Evolutionary conservation across 2,888 invertebrate species (phyloP).

Genomic region (Philaethria dido): DNA sequence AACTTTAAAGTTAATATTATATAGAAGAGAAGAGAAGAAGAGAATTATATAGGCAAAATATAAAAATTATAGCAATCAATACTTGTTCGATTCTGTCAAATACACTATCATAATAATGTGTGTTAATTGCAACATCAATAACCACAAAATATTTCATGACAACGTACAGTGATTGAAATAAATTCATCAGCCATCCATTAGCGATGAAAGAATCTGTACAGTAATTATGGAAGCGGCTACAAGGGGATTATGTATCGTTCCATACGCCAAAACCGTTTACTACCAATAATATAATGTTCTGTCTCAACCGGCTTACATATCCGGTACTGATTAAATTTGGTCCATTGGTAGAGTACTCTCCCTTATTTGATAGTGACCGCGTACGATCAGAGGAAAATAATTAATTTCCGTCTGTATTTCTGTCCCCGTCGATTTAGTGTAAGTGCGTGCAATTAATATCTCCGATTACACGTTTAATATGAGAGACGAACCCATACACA

Average conservation of each 20-base stretch:
- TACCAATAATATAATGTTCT: too few species aligned
- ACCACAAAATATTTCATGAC: not conserved
- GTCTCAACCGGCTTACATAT: not conserved
- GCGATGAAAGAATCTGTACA: not conserved
- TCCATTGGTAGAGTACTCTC: not conserved
- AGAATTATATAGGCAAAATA: too few species aligned
- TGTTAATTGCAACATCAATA: not conserved
- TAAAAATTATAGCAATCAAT: too few species aligned
- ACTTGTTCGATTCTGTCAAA: not conserved
- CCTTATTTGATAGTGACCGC: not conserved
- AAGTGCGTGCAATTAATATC: not conserved
- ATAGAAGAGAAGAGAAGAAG: too few species aligned
- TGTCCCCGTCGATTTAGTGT: not conserved
- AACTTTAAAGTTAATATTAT: too few species aligned
- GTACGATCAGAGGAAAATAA: not conserved
- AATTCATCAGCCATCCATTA: not conserved
- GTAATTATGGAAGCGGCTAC: not conserved
- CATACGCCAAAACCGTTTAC: not conserved
- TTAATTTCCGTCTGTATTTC: not conserved
- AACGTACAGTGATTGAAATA: not conserved
- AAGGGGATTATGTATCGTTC: not conserved
- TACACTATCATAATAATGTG: not conserved
- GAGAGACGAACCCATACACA: too few species aligned
- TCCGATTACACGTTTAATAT: too few species aligned
- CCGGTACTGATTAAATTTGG: not conserved